Evolutionary conservation across 2,113 vertebrate species (phyloP).

Genomic region (Myotis brandtii): DNA sequence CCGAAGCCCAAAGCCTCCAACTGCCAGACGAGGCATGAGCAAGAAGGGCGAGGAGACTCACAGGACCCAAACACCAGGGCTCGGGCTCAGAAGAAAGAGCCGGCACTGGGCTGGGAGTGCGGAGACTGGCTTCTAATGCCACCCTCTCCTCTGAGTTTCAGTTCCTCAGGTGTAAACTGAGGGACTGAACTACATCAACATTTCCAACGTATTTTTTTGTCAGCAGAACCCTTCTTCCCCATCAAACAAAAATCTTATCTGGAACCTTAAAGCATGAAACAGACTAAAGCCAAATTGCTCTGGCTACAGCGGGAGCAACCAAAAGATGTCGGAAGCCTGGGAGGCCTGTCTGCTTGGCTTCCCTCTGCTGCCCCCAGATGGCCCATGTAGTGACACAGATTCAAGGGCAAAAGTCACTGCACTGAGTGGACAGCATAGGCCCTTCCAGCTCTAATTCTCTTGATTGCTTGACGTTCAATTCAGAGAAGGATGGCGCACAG

Average conservation of each 20-base stretch:
- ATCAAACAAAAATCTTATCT: background rate
- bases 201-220: background rate
- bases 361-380: slow-evolving; percentile 23
- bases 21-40: background rate
- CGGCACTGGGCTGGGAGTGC: background rate
- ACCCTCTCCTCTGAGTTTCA: background rate
- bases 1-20: background rate
- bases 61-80: background rate
- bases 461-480: background rate
- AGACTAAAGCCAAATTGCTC: background rate
- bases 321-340: no score
- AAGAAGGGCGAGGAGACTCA: background rate
- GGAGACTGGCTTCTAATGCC: background rate
- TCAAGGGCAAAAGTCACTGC: background rate
- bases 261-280: background rate
- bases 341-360: background rate
- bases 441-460: background rate
- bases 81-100: background rate
- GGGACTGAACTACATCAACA: background rate
- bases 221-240: background rate
- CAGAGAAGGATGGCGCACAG: background rate
- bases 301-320: background rate
- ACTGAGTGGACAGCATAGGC: background rate
- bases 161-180: fast-evolving
- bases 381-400: background rate